Evolutionary conservation across 2,888 invertebrate genomes (phyloP).

Genomic region (Rotaria macrura): DNA sequence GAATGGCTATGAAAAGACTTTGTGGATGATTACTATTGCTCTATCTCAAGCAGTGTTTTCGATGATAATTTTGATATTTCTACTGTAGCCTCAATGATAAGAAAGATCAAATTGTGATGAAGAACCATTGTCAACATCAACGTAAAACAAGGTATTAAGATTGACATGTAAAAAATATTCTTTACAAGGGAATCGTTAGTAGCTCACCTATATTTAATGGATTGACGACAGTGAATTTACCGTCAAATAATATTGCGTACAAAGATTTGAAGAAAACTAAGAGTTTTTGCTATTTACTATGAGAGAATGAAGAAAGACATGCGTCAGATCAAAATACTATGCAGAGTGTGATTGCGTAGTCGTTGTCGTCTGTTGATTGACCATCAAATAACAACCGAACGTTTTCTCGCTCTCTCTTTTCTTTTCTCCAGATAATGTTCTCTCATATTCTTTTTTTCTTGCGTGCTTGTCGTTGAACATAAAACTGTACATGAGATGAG

Average conservation of each 20-base stretch:
- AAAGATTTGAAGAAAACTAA: not conserved
- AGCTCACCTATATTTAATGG: too few species aligned
- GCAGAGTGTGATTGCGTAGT: not conserved
- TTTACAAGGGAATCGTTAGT: too few species aligned
- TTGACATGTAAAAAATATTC: too few species aligned
- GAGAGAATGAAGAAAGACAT: not conserved
- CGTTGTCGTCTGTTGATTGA: not conserved
- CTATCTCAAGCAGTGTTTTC: too few species aligned
- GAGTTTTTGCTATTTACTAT: not conserved
- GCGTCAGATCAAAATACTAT: not conserved
- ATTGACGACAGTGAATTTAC: not conserved
- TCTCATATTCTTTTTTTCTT: not conserved
- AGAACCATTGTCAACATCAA: too few species aligned
- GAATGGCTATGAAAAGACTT: too few species aligned
- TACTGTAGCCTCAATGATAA: too few species aligned
- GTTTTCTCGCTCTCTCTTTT: not conserved
- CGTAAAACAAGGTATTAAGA: too few species aligned
- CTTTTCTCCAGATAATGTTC: not conserved
- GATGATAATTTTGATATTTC: too few species aligned
- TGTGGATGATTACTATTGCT: too few species aligned
- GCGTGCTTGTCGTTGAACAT: slow-evolving; percentile 1
- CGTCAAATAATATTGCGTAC: not conserved
- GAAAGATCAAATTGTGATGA: too few species aligned
- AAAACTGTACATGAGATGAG: not conserved
- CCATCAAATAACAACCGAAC: not conserved